Evolutionary conservation across 2,797 vertebrate genomes (phyloP).

Genomic region (Schizopygopsis pylzovi): DNA sequence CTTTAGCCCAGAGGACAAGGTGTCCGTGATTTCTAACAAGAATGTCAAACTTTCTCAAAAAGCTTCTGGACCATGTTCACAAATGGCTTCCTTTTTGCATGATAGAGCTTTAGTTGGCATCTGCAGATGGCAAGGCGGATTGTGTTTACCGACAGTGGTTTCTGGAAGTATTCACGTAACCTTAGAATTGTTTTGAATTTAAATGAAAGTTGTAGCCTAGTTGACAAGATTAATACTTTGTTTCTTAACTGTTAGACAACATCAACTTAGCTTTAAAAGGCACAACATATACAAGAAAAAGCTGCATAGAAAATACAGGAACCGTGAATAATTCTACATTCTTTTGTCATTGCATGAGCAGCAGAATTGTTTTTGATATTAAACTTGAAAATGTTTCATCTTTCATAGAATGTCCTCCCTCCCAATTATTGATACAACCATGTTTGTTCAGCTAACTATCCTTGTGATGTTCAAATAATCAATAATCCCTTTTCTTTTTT

Average conservation of each 20-base stretch:
- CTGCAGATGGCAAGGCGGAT: too few species aligned
- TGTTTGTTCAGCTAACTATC: constrained; percentile 33
- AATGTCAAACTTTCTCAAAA: too few species aligned
- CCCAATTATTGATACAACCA: constrained; percentile 2
- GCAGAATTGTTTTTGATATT: constrained; percentile 6
- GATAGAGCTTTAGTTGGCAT: too few species aligned
- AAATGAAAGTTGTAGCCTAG: background rate
- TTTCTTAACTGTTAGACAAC: background rate
- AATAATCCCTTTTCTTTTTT: constrained; percentile 25
- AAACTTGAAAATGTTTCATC: background rate
- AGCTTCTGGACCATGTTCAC: too few species aligned
- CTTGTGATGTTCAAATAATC: constrained; percentile 41
- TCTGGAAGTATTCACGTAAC: background rate
- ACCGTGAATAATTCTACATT: background rate
- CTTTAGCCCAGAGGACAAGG: too few species aligned
- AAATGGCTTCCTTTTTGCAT: too few species aligned
- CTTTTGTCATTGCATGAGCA: background rate
- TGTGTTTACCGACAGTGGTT: too few species aligned
- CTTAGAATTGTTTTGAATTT: background rate
- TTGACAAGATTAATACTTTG: background rate
- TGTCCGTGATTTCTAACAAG: too few species aligned
- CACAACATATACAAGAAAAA: background rate
- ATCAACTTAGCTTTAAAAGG: background rate
- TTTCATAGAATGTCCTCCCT: constrained; percentile 1
- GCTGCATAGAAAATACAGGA: background rate